Conservation (phyloP, 2,797 vertebrate genomes). For the Lutjanus argentimaculatus region DNA sequence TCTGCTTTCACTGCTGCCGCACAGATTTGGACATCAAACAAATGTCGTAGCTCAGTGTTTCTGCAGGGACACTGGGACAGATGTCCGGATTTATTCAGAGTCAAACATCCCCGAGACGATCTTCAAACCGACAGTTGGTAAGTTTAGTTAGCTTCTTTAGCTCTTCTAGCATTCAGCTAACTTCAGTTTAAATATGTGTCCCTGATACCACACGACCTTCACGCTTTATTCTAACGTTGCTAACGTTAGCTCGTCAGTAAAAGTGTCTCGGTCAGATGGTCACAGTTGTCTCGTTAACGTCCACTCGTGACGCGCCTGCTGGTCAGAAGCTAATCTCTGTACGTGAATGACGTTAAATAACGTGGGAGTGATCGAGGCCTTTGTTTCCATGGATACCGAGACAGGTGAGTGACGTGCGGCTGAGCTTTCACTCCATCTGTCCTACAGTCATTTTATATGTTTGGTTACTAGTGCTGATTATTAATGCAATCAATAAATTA, state of each 20-base stretch:
- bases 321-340: constrained; percentile 3
- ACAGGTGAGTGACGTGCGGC: neutral
- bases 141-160: constrained; percentile 67
- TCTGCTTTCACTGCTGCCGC: constrained; percentile 54
- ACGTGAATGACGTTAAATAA: neutral
- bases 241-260: too few relatives aligned
- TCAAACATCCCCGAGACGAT: neutral
- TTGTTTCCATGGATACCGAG: neutral
- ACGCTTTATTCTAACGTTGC: neutral
- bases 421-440: neutral
- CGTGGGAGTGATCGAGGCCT: neutral
- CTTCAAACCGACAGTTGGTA: constrained; percentile 34
- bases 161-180: constrained; percentile 52
- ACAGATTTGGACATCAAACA: constrained; percentile 56
- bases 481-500: too few relatives aligned
- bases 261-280: rapidly evolving
- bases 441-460: neutral
- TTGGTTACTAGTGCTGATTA: neutral
- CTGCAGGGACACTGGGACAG: neutral
- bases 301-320: neutral
- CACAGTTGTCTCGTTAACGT: neutral
- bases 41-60: neutral
- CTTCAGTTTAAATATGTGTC: neutral
- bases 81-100: neutral
- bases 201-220: neutral